Base-by-base conservation (phyloP, 2,888 invertebrate species). In the Archaeoteleia sp. region DNA sequence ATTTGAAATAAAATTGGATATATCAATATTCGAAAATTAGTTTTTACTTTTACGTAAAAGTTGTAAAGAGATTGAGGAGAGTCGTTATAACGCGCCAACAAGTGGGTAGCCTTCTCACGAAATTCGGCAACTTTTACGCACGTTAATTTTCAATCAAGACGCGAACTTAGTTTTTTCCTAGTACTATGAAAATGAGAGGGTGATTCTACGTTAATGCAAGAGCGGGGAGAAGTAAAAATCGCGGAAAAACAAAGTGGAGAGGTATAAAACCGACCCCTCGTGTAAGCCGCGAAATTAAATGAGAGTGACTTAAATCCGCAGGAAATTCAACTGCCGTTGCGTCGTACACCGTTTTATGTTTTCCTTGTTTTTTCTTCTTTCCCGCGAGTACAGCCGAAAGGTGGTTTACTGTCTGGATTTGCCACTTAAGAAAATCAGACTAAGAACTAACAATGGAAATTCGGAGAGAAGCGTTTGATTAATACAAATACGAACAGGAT, bases 221-320 rank as follows among this genome's bases (percentile, higher is more conserved):
- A 35, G 45, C 34, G 9, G 9, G 1, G 14, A 23, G 9, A 30
- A 40, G 23, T 15, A 7, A 43, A 53, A 46, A 37, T 54, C 37
- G 55, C 23, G 34, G 55, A 34, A 55, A 55, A 67, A 61, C 55
- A 61, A 57, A 61, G 49, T 51, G 14, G 23, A 45, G 48, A 42
- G 13, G 53, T 67, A 63, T 58, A 54, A 55, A 70, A 67, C 37
- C 40, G 40, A 43, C 61, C 57, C 48, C 61, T n/a, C 20, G 40
- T 43, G 57, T 54, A 61, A 69, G 65, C 57, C 51, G 43, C 57
- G 42, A 71, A 73, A 73, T 71, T 70, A 70, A 69, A 73, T 71
- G 69, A 69, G 65, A 69, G 66, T 61, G 65, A 69, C 62, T 70
- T 69, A 70, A 73, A 67, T 65, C 65, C 70, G 62, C 17, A 54